phyloP scores from a whole-genome alignment of 2,113 vertebrate genomes.

The Lucifuga dentata region DNA sequence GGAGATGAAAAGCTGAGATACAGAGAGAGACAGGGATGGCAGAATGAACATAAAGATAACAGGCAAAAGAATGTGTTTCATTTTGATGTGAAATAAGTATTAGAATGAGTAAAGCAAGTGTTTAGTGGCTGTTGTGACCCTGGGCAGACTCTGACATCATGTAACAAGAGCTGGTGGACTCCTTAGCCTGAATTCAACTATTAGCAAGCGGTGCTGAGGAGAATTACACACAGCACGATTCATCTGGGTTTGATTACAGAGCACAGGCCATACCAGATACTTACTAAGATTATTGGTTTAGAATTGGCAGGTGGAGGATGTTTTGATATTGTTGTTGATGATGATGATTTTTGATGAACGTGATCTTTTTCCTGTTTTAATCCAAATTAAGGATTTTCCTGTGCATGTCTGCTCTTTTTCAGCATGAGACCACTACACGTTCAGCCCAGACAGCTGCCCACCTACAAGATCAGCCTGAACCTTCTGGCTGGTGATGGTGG shows the following conservation, averaged over 20 bases:
- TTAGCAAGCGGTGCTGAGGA: conserved; percentile 42
- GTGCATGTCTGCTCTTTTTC: neutral
- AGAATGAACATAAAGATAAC: neutral
- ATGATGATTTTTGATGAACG: conserved; percentile 25
- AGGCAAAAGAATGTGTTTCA: neutral
- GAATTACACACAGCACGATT: conserved; percentile 55
- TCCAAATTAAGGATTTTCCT: conserved; percentile 5
- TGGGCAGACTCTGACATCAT: conserved; percentile 44
- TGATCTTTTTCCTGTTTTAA: conserved; percentile 3
- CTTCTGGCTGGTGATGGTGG: neutral
- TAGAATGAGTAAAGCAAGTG: conserved; percentile 44
- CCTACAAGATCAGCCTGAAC: too few species aligned
- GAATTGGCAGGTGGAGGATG: conserved; percentile 33
- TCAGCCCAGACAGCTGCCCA: neutral
- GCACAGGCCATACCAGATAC: conserved; percentile 54
- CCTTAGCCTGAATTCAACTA: conserved; percentile 53
- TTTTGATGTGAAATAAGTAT: conserved; percentile 11
- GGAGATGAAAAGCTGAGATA: neutral
- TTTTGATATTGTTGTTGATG: conserved; percentile 26
- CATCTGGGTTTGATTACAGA: conserved; percentile 74
- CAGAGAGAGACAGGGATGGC: conserved; percentile 1
- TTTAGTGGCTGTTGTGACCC: conserved; percentile 60
- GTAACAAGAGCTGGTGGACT: conserved; percentile 60
- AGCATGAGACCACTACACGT: neutral
- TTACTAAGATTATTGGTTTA: conserved; percentile 51